Conservation (phyloP, 2,888 invertebrate species). For the Xestia sexstrigata region DNA sequence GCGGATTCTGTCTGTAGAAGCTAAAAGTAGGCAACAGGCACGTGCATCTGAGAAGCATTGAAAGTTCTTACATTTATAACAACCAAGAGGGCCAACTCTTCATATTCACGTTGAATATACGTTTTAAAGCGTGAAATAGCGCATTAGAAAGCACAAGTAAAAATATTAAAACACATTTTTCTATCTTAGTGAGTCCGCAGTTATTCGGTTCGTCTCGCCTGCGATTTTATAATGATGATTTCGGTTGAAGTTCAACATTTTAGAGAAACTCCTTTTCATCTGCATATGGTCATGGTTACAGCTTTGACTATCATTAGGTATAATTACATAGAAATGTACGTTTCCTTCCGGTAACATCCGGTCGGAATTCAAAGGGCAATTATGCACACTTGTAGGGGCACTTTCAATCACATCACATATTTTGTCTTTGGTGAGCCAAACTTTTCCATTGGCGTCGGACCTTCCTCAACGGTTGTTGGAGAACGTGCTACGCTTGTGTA, state of each 20-base stretch:
- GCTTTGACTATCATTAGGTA: slow-evolving; percentile 40
- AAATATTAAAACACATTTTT: slow-evolving; percentile 53
- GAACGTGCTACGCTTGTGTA: background rate
- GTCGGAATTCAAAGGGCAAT: slow-evolving; percentile 25
- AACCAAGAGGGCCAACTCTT: background rate
- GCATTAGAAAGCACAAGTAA: slow-evolving; percentile 67
- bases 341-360: slow-evolving; percentile 44
- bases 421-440: slow-evolving; percentile 12
- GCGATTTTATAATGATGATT: slow-evolving; percentile 69
- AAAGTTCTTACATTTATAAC: background rate
- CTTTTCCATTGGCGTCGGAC: background rate
- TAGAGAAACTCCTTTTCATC: slow-evolving; percentile 58
- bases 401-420: slow-evolving; percentile 16
- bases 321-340: slow-evolving; percentile 31
- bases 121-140: slow-evolving; percentile 50
- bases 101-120: slow-evolving; percentile 20
- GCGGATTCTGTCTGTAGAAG: background rate
- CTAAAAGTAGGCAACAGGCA: background rate
- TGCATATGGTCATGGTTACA: slow-evolving; percentile 37
- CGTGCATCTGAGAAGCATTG: background rate
- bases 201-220: slow-evolving; percentile 62
- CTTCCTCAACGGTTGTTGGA: background rate
- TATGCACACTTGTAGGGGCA: slow-evolving; percentile 19
- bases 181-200: slow-evolving; percentile 42
- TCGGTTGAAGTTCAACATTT: slow-evolving; percentile 52